Conservation (phyloP, 2,113 vertebrate genomes). For the Pelecanoides urinatrix region DNA sequence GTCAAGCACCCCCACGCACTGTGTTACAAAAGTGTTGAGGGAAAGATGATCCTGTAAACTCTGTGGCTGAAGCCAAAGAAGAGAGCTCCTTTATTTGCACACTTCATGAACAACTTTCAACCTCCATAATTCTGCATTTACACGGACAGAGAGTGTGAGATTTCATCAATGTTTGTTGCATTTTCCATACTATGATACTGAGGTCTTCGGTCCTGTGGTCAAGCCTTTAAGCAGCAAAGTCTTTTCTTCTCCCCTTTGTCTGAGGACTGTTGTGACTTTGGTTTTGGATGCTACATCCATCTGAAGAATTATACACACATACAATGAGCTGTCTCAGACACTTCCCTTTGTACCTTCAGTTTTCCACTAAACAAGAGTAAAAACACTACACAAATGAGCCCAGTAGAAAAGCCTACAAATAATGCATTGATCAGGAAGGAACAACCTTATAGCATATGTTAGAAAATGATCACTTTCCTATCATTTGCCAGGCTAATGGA, state of each 20-base stretch:
- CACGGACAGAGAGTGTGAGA: not conserved
- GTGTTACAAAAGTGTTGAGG: rapidly evolving
- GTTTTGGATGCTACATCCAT: not conserved
- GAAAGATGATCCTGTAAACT: not conserved
- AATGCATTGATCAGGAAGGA: not conserved
- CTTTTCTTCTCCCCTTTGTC: not conserved
- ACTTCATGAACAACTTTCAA: not conserved
- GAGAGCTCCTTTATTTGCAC: not conserved
- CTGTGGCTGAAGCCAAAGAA: not conserved
- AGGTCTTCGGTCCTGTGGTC: not conserved
- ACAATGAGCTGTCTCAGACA: not conserved
- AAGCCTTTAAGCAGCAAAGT: not conserved
- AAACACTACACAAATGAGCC: not conserved
- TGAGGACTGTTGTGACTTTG: not conserved
- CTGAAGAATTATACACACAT: not conserved
- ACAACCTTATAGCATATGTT: not conserved
- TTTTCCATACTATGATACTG: not conserved
- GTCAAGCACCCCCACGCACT: not conserved
- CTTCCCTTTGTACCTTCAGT: not conserved
- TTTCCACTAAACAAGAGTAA: not conserved
- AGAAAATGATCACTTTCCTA: not conserved
- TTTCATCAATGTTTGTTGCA: not conserved
- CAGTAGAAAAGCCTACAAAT: not conserved
- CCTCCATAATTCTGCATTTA: not conserved
- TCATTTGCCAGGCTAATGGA: not conserved